Evolutionary conservation across 2,888 invertebrate genomes (phyloP), one percentile per base, ranked within the genome.

Genomic region (Lymantria monacha): DNA sequence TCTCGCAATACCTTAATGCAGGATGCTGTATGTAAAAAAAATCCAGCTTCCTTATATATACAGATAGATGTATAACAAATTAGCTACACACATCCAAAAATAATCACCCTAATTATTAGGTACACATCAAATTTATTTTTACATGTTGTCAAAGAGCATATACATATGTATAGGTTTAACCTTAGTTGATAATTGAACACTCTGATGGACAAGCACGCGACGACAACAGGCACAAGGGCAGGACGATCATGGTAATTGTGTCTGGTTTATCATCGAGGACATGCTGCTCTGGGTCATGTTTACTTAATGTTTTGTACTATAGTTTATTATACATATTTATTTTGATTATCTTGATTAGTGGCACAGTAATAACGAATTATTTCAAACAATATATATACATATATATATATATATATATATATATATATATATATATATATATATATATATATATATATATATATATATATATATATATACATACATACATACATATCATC

Each of bases 221-320:
- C 64, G 69, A 58, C 74, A 84, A 81, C 72, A 72, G 68, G 80
- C 72, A 84, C 85, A 83, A 85, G 85, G 85, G 72, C 83, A 73
- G 51, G 66, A 66, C 69, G 70, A 80, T 80, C 75, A 72, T 63
- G 50, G 66, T 76, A 76, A 81, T 66, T 64, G 61, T 59, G 57
- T 14, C 53, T 31, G 50, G 60, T 57, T 44, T 56, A 55, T 60
- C 59, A 53, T 51, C 64, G 71, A 70, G 71, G 72, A 74, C 70
- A 48, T 52, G 48, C 44, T 38, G 46, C 11, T 61, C 55, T 66
- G 69, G 64, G 66, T 62, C 66, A 70, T 59, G 53, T 63, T 57
- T 52, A 42, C 12, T 56, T 22, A 22, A 22, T 22, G 22, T 22
- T n/a, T n/a, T 22, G 22, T 51, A 38, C 13, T 46, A 33, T 40